Evolutionary conservation across 2,888 invertebrate genomes (phyloP), one percentile per base, ranked within the genome.

Genomic region (Sialis fuliginosa): DNA sequence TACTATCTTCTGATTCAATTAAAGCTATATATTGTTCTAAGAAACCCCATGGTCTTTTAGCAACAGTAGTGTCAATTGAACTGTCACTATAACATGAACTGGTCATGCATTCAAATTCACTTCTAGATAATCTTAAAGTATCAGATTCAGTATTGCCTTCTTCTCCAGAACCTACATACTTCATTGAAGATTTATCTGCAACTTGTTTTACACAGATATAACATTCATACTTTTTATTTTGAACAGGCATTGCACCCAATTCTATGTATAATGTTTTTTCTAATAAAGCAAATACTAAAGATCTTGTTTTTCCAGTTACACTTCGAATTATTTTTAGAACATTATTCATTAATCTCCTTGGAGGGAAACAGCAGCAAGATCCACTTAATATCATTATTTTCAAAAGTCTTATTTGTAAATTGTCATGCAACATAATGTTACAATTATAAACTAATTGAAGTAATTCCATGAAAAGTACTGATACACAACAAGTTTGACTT

Each of bases 281-380:
- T 9, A 79, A 55, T 1, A 78, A 61, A 12, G 67, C 66, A 6
- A 76, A 66, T 8, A 71, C 69, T 0, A 66, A 53, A 4, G 64
- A 53, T 30, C 72, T 66, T 6, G 62, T 62, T 35, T 47, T 47
- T 30, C 60, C 57, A 52, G 56, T 59, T 50, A 66, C 67, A 2
- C 67, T 63, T 47, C 68, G 54, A 57, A 75, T 62, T 35, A 75
- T 60, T 12, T 70, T 60, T 1, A 73, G 68, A 8, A 72, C 59
- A 52, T 66, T 68, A 46, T 69, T 64, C 58, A 75, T 62, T 0
- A 76, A 58, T 5, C 63, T 57, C 8, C 66, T 69, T 0, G 75
- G 68, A 1, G 77, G 70, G 54, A 77, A 73, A 56, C 79, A 79
- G 56, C 78, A 79, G 55, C 79, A 79, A 0, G 71, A 74, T 1